Evolutionary conservation across 2,797 vertebrate genomes (phyloP).

Genomic region (Naso thynnoides): DNA sequence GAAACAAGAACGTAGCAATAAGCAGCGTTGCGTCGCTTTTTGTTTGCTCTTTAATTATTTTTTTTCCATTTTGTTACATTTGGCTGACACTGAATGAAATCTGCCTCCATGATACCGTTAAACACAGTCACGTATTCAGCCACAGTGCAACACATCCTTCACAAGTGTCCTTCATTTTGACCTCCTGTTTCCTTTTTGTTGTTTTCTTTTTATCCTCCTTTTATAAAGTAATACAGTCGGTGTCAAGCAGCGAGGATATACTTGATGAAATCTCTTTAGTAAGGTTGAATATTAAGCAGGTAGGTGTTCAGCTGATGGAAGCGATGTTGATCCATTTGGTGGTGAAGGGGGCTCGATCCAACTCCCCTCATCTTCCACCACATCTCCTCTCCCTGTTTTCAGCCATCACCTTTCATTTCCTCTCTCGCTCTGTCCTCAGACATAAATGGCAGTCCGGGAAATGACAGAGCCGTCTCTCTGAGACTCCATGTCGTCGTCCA

Average conservation of each 20-base stretch:
- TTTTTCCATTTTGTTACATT: slow-evolving; percentile 16
- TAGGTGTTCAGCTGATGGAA: slow-evolving; percentile 61
- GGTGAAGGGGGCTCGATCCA: neutral
- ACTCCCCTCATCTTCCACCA: slow-evolving; percentile 33
- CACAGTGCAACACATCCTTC: slow-evolving; percentile 35
- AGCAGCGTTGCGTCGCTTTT: slow-evolving; percentile 54
- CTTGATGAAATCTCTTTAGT: slow-evolving; percentile 44
- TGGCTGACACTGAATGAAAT: slow-evolving; percentile 43
- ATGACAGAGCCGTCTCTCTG: slow-evolving; percentile 93
- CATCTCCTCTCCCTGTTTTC: slow-evolving; percentile 27
- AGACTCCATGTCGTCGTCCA: slow-evolving; percentile 92
- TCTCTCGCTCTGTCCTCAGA: slow-evolving; percentile 68
- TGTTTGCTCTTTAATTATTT: slow-evolving; percentile 34
- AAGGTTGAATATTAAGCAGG: slow-evolving; percentile 51
- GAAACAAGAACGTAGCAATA: slow-evolving; percentile 56
- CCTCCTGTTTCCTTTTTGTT: neutral
- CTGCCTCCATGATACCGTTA: slow-evolving; percentile 33
- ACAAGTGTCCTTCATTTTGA: slow-evolving; percentile 17
- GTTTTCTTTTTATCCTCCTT: slow-evolving; percentile 33
- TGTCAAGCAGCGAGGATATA: slow-evolving; percentile 45
- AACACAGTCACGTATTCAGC: slow-evolving; percentile 60
- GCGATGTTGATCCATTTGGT: slow-evolving; percentile 36
- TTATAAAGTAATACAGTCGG: slow-evolving; percentile 24
- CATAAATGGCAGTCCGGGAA: slow-evolving; percentile 91
- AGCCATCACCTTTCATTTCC: slow-evolving; percentile 10